Percentiles rank a stretch among this genome's conserved stretches.
Evolutionary conservation across 2,113 vertebrate genomes (phyloP).

Genomic region (Boleophthalmus pectinirostris): DNA sequence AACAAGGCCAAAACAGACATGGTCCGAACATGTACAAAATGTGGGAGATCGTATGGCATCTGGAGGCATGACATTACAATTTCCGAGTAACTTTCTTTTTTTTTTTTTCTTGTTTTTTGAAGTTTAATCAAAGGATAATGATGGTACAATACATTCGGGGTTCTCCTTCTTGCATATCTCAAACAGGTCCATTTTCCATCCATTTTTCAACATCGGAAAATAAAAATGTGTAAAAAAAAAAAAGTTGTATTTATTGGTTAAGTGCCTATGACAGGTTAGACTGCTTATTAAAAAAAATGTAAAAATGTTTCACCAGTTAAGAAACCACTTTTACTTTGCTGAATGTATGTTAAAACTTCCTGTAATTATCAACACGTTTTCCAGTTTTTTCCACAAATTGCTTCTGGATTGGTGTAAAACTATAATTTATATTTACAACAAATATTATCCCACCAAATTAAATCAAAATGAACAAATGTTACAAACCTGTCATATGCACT

Average conservation of each 20-base stretch:
- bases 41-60: conserved; percentile 81
- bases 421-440: too few relatives aligned
- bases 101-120: conserved; percentile 38
- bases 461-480: too few relatives aligned
- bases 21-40: conserved; percentile 47
- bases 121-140: conserved; percentile 87
- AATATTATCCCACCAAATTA: too few relatives aligned
- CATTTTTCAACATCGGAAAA: conserved; percentile 37
- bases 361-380: too few relatives aligned
- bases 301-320: too few relatives aligned
- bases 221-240: conserved; percentile 64
- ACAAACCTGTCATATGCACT: too few relatives aligned
- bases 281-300: too few relatives aligned
- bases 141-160: conserved; percentile 96
- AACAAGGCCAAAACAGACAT: conserved; percentile 42
- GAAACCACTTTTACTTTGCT: too few relatives aligned
- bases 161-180: conserved; percentile 89
- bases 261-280: too few relatives aligned
- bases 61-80: conserved; percentile 78
- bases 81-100: conserved; percentile 74
- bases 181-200: conserved; percentile 83
- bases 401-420: too few relatives aligned
- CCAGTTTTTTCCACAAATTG: too few relatives aligned
- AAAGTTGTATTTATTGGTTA: conserved; percentile 74
- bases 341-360: too few relatives aligned